Evolutionary conservation across 2,797 vertebrate species (phyloP).

Genomic region (Vespertilio murinus): DNA sequence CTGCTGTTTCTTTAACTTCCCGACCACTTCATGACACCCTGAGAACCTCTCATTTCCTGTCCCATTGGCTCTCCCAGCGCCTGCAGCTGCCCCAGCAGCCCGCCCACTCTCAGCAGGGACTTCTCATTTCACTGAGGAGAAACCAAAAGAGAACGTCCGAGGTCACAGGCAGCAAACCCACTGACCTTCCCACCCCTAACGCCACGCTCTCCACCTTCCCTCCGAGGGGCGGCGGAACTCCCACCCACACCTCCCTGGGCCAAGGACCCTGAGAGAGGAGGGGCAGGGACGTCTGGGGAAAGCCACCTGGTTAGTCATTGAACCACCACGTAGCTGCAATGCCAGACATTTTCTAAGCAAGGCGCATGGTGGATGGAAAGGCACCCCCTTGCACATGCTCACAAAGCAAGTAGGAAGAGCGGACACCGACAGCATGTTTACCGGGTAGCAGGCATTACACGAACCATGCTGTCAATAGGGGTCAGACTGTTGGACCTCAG

Average conservation of each 20-base stretch:
- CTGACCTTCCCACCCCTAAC: neutral
- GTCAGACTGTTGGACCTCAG: too few relatives aligned
- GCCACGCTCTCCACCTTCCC: neutral
- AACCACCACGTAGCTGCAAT: neutral
- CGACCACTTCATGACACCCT: neutral
- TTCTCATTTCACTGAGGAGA: neutral
- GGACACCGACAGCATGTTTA: neutral
- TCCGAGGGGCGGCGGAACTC: neutral
- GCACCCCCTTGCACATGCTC: neutral
- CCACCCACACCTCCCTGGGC: neutral
- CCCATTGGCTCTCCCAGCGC: fast-evolving
- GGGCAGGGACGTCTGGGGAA: neutral
- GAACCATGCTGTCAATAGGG: neutral
- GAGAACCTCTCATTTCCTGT: neutral
- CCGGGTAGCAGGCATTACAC: neutral
- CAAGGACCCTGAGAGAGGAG: neutral
- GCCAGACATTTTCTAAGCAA: neutral
- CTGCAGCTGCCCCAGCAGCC: neutral
- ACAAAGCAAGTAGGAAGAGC: neutral
- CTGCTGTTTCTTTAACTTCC: neutral
- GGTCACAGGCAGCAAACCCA: neutral
- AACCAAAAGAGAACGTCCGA: neutral
- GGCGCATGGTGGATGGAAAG: neutral
- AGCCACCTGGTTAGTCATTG: neutral
- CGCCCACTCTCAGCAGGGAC: too few relatives aligned